These are phyloP conservation scores for Leptinotarsa defecta DNA, from an alignment of 1,140 invertebrate species.

Conservation along the genomic window DNA sequence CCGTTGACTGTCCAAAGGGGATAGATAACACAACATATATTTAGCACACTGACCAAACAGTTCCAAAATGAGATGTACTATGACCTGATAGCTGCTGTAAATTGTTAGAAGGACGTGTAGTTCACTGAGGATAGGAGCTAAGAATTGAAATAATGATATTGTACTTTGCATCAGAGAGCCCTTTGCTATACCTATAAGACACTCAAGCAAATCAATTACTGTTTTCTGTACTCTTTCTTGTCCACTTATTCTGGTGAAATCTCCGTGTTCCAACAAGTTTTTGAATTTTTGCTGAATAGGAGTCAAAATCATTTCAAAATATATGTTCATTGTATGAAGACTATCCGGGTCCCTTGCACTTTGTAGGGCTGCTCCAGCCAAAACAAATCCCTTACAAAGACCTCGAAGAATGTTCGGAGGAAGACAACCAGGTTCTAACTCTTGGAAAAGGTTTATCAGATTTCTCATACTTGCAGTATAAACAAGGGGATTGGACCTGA, in stretches of 20 bases:
- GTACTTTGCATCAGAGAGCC: slow-evolving; percentile 64
- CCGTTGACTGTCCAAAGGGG: slow-evolving; percentile 62
- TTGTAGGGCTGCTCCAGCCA: slow-evolving; percentile 58
- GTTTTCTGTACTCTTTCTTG: slow-evolving; percentile 64
- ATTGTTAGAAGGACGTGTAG: slow-evolving; percentile 69
- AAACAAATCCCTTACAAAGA: slow-evolving; percentile 61
- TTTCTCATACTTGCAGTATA: slow-evolving; percentile 58
- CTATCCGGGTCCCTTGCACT: slow-evolving; percentile 33
- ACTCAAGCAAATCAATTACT: slow-evolving; percentile 69
- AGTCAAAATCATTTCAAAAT: slow-evolving; percentile 65
- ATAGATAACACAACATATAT: slow-evolving; percentile 70
- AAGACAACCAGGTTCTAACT: slow-evolving; percentile 55
- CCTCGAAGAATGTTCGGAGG: slow-evolving; percentile 60
- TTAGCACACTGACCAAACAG: slow-evolving; percentile 74
- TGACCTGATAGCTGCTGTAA: slow-evolving; percentile 82
- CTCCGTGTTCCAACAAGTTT: slow-evolving; percentile 61
- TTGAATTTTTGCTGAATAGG: slow-evolving; percentile 66
- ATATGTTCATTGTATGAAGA: slow-evolving; percentile 49
- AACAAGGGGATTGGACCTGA: slow-evolving; percentile 51
- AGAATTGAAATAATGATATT: slow-evolving; percentile 66
- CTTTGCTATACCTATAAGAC: slow-evolving; percentile 61
- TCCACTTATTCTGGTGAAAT: slow-evolving; percentile 65
- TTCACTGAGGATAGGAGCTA: slow-evolving; percentile 68
- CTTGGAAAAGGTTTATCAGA: slow-evolving; percentile 53
- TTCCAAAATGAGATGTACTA: slow-evolving; percentile 79